Base-by-base conservation (phyloP, 2,113 vertebrate species). In the Hippocampus mohnikei region DNA sequence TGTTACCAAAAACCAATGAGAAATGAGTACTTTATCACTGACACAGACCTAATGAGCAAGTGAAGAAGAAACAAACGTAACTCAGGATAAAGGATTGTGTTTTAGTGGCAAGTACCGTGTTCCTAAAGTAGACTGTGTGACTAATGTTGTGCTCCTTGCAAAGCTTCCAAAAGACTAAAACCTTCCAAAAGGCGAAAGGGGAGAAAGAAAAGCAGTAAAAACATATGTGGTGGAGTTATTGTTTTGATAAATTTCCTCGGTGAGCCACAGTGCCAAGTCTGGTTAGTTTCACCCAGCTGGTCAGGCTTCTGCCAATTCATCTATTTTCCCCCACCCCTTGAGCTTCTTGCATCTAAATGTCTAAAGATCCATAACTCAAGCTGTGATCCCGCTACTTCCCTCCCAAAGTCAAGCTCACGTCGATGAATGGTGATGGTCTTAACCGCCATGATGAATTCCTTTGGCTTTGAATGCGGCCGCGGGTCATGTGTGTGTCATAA, bases 271-370 rank as follows among this genome's bases (percentile, higher is more conserved):
- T 48, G 73, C 72, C 73, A 79, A 80, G 85, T 81, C 76, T 87
- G 83, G 61, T 81, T 84, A 72, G 71, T 81, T 79, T 88, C 78
- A 85, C n/a, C 41, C 66, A 56, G 25, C 78, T 77, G 77, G 77
- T 82, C 77, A 81, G 77, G 77, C 81, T 72, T 76, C 77, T 55
- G 67, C 75, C 62, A 29, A 42, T 69, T 67, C 50, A 41, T 60
- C 56, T 55, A 2, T 67, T 16, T 70, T 42, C n/a, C n/a, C n/a
- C n/a, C n/a, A n/a, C 33, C 0, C 27, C 82, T 79, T 70, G 46
- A 80, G 72, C 60, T 7, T 48, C 41, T 74, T 63, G 76, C 50
- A 71, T 73, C 13, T 44, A 61, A 52, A 40, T 72, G 41, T 76
- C 68, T 60, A 23, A 78, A 78, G 81, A 73, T 42, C 18, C 56